phyloP scores from a whole-genome alignment of 2,113 vertebrate species.

The Apodemus sylvaticus region DNA sequence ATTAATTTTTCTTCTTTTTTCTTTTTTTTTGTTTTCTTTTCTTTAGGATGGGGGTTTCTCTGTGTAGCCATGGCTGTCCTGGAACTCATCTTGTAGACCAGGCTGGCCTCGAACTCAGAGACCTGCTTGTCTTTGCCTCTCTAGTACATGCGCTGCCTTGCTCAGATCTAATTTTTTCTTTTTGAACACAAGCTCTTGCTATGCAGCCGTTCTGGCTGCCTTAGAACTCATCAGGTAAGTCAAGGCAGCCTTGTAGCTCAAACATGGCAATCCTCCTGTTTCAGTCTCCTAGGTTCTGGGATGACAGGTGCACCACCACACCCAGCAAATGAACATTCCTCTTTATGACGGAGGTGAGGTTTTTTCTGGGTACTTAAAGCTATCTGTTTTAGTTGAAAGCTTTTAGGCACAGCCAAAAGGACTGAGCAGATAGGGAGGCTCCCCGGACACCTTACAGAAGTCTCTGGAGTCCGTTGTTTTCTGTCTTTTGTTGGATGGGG shows the following conservation, averaged over 20 bases:
- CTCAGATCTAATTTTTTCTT: not conserved
- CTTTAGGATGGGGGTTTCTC: not conserved
- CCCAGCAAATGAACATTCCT: not conserved
- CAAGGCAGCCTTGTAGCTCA: not conserved
- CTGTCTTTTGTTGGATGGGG: not conserved
- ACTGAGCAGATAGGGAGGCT: not conserved
- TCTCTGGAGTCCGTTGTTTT: not conserved
- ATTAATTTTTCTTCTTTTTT: not conserved
- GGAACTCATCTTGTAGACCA: not conserved
- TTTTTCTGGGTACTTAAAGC: not conserved
- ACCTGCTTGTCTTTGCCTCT: not conserved
- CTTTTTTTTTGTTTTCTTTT: not conserved
- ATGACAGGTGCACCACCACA: not conserved
- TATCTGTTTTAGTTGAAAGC: not conserved
- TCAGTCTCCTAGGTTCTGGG: not conserved
- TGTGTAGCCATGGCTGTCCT: not conserved
- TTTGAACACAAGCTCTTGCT: not conserved
- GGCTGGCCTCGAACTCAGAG: not conserved
- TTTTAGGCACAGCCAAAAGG: not conserved
- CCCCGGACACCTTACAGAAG: not conserved
- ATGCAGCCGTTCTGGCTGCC: not conserved
- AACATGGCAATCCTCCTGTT: not conserved
- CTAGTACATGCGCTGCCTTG: accelerated
- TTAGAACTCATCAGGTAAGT: not conserved
- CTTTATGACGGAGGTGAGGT: not conserved